phyloP scores from a whole-genome alignment of 2,888 invertebrate species.

The Hesperia comma region DNA sequence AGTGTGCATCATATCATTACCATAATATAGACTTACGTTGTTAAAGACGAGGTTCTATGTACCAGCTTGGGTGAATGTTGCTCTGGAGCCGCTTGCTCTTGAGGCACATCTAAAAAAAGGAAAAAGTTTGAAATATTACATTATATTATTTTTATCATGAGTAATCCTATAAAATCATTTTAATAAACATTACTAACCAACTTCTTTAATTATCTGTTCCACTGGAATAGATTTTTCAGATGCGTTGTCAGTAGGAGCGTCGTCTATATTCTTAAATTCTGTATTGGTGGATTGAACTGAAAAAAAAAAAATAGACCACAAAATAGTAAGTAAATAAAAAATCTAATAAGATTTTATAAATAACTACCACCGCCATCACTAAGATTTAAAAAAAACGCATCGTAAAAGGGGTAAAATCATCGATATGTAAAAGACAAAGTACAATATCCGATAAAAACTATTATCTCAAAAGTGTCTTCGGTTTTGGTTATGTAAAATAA shows the following conservation, averaged over 20 bases:
- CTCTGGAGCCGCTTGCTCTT: conserved; percentile 56
- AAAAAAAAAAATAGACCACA: conserved; percentile 29
- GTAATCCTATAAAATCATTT: not conserved
- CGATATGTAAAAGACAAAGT: no score
- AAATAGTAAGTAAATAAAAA: no score
- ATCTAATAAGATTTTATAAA: no score
- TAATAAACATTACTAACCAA: conserved; percentile 56
- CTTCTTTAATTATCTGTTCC: conserved; percentile 68
- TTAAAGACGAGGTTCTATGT: conserved; percentile 85
- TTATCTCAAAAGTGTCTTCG: no score
- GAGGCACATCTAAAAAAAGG: conserved; percentile 57
- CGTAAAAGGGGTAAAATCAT: no score
- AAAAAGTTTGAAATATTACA: not conserved
- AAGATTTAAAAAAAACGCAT: no score
- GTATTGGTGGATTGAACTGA: conserved; percentile 41
- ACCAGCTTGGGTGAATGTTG: conserved; percentile 77
- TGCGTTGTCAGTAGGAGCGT: conserved; percentile 53
- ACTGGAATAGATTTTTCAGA: conserved; percentile 67
- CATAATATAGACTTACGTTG: conserved; percentile 66
- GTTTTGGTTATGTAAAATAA: no score
- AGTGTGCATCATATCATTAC: no score
- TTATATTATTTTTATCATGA: no score
- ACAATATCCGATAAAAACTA: no score
- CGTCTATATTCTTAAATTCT: conserved; percentile 62
- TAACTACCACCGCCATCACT: no score